Base-by-base conservation (phyloP, 2,797 vertebrate genomes). In the Megaceryle alcyon region DNA sequence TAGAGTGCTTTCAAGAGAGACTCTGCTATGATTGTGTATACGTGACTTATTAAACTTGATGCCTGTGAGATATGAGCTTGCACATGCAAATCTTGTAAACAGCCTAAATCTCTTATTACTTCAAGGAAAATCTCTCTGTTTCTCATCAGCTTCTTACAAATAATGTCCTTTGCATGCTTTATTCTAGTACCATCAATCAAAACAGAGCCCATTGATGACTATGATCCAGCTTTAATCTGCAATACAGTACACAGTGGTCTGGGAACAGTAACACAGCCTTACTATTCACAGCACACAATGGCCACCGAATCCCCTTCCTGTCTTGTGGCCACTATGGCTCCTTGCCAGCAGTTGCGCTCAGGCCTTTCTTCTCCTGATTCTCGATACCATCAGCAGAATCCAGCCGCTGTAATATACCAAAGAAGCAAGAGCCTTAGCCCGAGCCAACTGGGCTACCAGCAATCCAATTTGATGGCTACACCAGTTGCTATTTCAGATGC, bases 201-300 rank as follows among this genome's bases (percentile, higher is more conserved):
- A 98, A 99, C 99, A 4, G 99, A 99, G 97, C 99, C 99, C 60
- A 90, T 98, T 43, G 99, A 99, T 85, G 99, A 99, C 94, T 99
- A 99, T 39, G 99, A 99, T 96, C 97, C 98, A 22, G 97, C 98
- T 91, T 97, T 98, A 97, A 98, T 99, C 98, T 98, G 98, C 97
- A 99, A 97, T 51, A 97, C 98, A 60, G 95, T 99, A 91, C 98
- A 99, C 54, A 98, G 98, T 96, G 98, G 98, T 92, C 96, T 99
- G 95, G 99, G 99, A 90, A 94, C 98, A 91, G 98, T 98, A 57
- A 98, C 98, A 81, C 99, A 99, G 93, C 98, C 98, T 44, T 99
- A 99, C 98, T 99, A 99, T 97, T 98, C 99, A 17, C 98, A 97
- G 97, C 99, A 98, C 63, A 68, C 98, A n/a, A 93, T 99, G 97